phyloP scores from a whole-genome alignment of 2,113 vertebrate genomes.

The Corapipo altera region DNA sequence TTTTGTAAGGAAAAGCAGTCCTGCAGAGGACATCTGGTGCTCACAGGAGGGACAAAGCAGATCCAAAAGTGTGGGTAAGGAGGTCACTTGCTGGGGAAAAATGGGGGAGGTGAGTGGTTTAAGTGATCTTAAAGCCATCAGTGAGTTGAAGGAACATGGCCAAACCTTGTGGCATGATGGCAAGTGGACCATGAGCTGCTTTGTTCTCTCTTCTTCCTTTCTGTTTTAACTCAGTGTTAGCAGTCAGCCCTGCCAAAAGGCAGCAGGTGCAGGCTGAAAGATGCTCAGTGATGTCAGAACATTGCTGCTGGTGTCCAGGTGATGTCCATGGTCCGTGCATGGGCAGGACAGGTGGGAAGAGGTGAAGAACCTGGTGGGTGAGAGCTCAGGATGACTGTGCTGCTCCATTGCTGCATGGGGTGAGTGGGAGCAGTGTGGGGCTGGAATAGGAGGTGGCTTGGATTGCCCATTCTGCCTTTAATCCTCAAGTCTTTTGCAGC shows the following conservation, averaged over 20 bases:
- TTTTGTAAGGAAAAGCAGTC: not conserved
- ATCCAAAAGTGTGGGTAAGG: not conserved
- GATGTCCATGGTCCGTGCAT: accelerated
- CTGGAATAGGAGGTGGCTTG: not conserved
- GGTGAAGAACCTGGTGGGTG: not conserved
- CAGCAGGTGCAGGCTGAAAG: not conserved
- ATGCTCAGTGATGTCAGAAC: not conserved
- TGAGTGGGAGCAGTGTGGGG: not conserved
- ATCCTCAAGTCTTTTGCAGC: not conserved
- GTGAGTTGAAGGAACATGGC: not conserved
- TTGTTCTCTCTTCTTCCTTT: not conserved
- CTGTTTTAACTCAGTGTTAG: not conserved
- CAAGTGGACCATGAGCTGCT: not conserved
- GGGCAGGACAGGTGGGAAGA: not conserved
- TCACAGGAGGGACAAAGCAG: not conserved
- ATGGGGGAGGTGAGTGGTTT: not conserved
- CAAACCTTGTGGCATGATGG: not conserved
- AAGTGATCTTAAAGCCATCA: not conserved
- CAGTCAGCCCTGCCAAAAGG: not conserved
- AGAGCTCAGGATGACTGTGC: not conserved
- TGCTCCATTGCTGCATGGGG: not conserved
- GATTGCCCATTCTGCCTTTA: not conserved
- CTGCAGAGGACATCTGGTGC: not conserved
- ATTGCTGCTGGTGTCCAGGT: not conserved
- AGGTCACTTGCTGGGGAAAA: not conserved